Evolutionary conservation across 2,797 vertebrate species (phyloP).

Genomic region (Poeciliopsis presidionis): DNA sequence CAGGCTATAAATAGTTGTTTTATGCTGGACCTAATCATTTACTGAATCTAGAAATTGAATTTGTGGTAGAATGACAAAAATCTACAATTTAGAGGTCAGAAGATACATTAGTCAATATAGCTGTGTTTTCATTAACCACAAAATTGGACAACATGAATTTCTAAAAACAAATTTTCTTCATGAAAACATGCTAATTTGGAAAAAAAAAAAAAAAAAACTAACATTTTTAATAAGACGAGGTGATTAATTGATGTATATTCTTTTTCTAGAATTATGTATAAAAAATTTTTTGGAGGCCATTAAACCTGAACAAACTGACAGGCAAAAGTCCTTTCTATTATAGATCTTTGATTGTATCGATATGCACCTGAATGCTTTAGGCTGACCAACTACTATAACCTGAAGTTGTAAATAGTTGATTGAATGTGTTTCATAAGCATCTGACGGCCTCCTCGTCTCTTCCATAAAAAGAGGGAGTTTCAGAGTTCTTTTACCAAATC

Average conservation of each 20-base stretch:
- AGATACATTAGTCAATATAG: background rate
- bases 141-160: too few relatives aligned
- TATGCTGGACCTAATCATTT: background rate
- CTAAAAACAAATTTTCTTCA: too few relatives aligned
- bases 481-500: background rate
- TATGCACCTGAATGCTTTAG: background rate
- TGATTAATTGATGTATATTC: too few relatives aligned
- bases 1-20: background rate
- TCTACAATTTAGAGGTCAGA: background rate
- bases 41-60: slow-evolving; percentile 7
- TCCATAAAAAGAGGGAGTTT: too few relatives aligned
- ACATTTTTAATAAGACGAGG: too few relatives aligned
- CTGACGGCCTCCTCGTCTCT: too few relatives aligned
- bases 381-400: background rate
- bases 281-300: background rate
- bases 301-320: background rate
- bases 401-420: background rate
- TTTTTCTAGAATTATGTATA: background rate
- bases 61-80: background rate
- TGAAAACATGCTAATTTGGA: too few relatives aligned
- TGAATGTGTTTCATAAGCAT: too few relatives aligned
- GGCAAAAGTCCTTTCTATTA: background rate
- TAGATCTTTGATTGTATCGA: background rate
- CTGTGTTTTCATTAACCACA: too few relatives aligned
- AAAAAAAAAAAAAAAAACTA: too few relatives aligned